phyloP scores from a whole-genome alignment of 2,888 invertebrate species.

The Celastrina argiolus region DNA sequence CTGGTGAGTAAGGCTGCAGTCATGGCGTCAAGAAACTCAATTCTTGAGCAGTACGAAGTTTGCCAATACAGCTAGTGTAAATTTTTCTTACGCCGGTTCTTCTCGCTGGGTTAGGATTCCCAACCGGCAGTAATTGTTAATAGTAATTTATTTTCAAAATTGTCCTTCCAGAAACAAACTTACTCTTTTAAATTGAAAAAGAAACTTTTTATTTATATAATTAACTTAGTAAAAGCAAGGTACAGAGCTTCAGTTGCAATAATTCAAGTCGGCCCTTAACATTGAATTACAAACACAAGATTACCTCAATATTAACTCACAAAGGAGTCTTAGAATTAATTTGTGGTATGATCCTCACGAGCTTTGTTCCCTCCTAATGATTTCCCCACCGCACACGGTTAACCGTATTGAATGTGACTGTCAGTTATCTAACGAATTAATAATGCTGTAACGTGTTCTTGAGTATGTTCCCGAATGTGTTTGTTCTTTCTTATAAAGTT shows the following conservation, averaged over 20 bases:
- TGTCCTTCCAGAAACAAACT: no score
- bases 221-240: no score
- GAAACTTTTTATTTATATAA: no score
- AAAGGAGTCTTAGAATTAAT: conserved; percentile 6
- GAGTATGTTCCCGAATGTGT: not conserved
- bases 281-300: not conserved
- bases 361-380: not conserved
- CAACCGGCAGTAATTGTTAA: no score
- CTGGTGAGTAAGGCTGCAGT: no score
- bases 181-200: no score
- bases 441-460: not conserved
- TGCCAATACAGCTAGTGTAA: no score
- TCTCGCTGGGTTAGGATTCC: no score
- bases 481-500: not conserved
- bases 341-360: not conserved
- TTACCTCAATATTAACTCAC: not conserved
- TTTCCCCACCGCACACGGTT: not conserved
- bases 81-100: no score
- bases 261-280: not conserved
- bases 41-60: no score
- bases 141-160: no score
- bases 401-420: not conserved
- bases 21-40: no score
- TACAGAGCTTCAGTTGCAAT: not conserved
- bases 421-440: not conserved